A percentile compares a stretch with the other conserved stretches of the same genome.
These are phyloP conservation scores for Rana temporaria DNA, from an alignment of 2,113 vertebrate genomes.

Conservation along the genomic window DNA sequence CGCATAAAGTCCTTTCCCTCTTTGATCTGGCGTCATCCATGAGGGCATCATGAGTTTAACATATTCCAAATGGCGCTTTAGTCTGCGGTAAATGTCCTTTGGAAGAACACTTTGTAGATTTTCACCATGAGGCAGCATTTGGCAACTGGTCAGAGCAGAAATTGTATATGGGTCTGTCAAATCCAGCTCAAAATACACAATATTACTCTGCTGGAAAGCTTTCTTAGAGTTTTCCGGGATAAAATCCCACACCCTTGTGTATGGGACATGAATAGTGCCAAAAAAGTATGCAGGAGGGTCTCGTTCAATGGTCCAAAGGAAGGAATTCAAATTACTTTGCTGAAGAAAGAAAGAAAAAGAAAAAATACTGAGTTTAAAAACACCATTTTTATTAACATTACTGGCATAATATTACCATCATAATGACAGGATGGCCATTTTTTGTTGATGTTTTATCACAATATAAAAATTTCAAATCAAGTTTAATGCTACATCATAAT, in stretches of 20 bases:
- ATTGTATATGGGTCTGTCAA: conserved; percentile 85
- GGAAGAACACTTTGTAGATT: conserved; percentile 87
- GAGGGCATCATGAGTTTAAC: conserved; percentile 89
- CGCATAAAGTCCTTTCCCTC: conserved; percentile 84
- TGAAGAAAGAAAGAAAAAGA: conserved; percentile 61
- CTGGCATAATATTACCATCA: neutral
- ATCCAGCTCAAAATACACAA: conserved; percentile 88
- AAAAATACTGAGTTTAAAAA: conserved; percentile 45
- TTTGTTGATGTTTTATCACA: neutral
- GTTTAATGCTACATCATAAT: neutral
- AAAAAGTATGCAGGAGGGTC: conserved; percentile 89
- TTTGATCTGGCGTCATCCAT: conserved; percentile 90
- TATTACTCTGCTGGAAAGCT: conserved; percentile 86
- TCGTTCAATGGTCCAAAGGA: conserved; percentile 89
- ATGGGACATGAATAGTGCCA: conserved; percentile 87
- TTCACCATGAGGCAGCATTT: conserved; percentile 83
- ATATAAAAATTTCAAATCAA: conserved; percentile 14
- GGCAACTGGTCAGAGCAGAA: conserved; percentile 84
- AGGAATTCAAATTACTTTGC: conserved; percentile 89
- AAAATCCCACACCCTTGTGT: conserved; percentile 88
- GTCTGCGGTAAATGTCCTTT: conserved; percentile 78
- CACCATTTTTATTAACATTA: neutral
- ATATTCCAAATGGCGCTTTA: conserved; percentile 86
- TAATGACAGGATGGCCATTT: neutral
- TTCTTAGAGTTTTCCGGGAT: conserved; percentile 87